These are phyloP conservation scores for Alauda arvensis DNA, from an alignment of 2,797 vertebrate genomes.

Conservation along the genomic window DNA sequence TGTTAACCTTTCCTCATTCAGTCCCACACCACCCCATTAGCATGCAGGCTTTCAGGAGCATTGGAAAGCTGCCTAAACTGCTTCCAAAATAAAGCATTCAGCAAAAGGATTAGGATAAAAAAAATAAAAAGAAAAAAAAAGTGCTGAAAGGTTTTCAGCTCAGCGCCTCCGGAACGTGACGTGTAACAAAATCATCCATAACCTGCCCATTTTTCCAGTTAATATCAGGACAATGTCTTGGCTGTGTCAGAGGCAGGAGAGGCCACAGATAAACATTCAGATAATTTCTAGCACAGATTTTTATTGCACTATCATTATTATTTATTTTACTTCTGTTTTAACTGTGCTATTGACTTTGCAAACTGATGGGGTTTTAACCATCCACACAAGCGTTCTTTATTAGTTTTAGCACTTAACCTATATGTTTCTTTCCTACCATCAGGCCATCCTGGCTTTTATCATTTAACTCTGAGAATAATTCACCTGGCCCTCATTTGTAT, in stretches of 20 bases:
- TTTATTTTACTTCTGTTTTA: conserved; percentile 23
- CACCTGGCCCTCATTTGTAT: conserved; percentile 37
- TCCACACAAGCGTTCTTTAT: neutral
- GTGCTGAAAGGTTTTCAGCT: neutral
- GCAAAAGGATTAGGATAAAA: neutral
- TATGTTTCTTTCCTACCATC: neutral
- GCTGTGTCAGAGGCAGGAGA: neutral
- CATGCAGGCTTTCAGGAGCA: neutral
- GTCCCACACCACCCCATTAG: neutral
- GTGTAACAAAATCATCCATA: neutral
- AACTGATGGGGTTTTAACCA: neutral
- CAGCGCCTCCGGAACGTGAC: neutral
- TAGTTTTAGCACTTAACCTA: neutral
- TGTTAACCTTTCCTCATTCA: neutral
- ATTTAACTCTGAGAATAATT: conserved; percentile 24
- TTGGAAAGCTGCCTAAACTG: conserved; percentile 11
- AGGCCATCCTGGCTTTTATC: neutral
- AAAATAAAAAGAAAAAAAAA: conserved; percentile 1
- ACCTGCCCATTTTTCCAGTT: neutral
- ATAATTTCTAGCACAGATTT: conserved; percentile 22
- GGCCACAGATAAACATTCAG: conserved; percentile 17
- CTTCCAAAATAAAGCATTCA: conserved; percentile 21
- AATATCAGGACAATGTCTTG: neutral
- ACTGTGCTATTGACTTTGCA: neutral
- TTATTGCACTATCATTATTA: conserved; percentile 17